Base-by-base conservation (phyloP, 2,113 vertebrate genomes). In the Amazona guildingii region DNA sequence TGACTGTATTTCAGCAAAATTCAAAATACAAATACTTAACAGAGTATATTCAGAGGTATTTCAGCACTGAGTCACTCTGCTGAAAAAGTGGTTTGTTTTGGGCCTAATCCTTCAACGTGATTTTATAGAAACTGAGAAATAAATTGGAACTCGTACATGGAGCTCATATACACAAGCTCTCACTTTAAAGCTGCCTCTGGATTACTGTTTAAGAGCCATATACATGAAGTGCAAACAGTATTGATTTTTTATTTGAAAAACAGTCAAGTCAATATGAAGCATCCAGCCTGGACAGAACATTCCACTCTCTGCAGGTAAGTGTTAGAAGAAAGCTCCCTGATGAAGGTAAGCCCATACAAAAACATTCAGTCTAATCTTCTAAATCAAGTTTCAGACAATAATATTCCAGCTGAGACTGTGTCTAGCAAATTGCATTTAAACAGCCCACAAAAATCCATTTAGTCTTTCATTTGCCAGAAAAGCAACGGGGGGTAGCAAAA, bases 391-490 rank as follows among this genome's bases (percentile, higher is more conserved):
- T 91, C 86, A 92, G 64, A 90, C 72, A 90, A 92, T 69, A 93
- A 92, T 88, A 92, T 83, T 92, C 88, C 90, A 92, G 67, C 72
- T 90, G 90, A 92, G 92, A 83, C 87, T 27, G 19, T 66, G 75
- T 43, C 67, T 86, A 97, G 75, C 49, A 92, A 95, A 94, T 80
- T 88, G 79, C 88, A 67, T 83, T 95, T 93, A 94, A 86, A 93
- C 41, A 37, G 59, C 63, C 88, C 92, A 94, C 95, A 96, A 92
- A 92, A 96, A 94, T 80, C 88, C 75, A 88, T 80, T 94, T 81
- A 90, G 75, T 70, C 83, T 86, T 83, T 41, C 59, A 85, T 59
- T 80, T 94, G 83, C 90, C 96, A 96, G 75, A 83, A 90, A 46
- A 95, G 59, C 85, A 86, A 62, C 2, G 5, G 88, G 92, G 68